phyloP scores from a whole-genome alignment of 2,113 vertebrate genomes.

The Halichoeres trimaculatus region DNA sequence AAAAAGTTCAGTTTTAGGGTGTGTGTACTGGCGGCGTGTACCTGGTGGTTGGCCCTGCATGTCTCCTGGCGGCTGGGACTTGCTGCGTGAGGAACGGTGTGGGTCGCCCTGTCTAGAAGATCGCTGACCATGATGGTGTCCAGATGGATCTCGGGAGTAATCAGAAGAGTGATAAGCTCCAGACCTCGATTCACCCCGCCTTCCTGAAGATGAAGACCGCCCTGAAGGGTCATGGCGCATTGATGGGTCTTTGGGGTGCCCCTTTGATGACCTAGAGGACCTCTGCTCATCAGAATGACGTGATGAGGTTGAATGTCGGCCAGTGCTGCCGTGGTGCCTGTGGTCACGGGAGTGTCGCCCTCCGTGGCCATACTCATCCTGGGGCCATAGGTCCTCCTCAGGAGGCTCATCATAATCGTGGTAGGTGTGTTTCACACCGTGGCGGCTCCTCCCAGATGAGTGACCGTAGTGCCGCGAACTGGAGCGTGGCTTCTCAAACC shows the following conservation, averaged over 20 bases:
- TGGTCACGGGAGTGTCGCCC: slow-evolving; percentile 90
- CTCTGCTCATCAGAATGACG: slow-evolving; percentile 90
- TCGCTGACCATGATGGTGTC: slow-evolving; percentile 84
- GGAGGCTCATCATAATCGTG: slow-evolving; percentile 96
- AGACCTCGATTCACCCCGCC: slow-evolving; percentile 87
- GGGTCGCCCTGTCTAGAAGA: slow-evolving; percentile 77
- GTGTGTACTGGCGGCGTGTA: slow-evolving; percentile 27
- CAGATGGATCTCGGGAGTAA: slow-evolving; percentile 86
- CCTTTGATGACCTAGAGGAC: slow-evolving; percentile 87
- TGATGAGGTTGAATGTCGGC: slow-evolving; percentile 87
- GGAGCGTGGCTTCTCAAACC: slow-evolving; percentile 98
- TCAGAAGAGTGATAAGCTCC: slow-evolving; percentile 87
- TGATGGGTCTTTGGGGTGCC: slow-evolving; percentile 88
- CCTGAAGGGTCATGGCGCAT: slow-evolving; percentile 88
- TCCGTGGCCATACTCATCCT: slow-evolving; percentile 89
- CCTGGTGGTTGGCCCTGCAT: slow-evolving; percentile 77
- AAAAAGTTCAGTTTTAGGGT: not conserved
- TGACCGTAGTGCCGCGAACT: slow-evolving; percentile 94
- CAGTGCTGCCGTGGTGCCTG: slow-evolving; percentile 89
- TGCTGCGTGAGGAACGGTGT: slow-evolving; percentile 77
- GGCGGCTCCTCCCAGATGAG: slow-evolving; percentile 90
- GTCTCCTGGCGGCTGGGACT: slow-evolving; percentile 76
- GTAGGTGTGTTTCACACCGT: slow-evolving; percentile 92
- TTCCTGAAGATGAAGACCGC: slow-evolving; percentile 85
- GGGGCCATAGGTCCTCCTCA: slow-evolving; percentile 93